phyloP scores from a whole-genome alignment of 2,797 vertebrate species.

The Intellagama lesueurii region DNA sequence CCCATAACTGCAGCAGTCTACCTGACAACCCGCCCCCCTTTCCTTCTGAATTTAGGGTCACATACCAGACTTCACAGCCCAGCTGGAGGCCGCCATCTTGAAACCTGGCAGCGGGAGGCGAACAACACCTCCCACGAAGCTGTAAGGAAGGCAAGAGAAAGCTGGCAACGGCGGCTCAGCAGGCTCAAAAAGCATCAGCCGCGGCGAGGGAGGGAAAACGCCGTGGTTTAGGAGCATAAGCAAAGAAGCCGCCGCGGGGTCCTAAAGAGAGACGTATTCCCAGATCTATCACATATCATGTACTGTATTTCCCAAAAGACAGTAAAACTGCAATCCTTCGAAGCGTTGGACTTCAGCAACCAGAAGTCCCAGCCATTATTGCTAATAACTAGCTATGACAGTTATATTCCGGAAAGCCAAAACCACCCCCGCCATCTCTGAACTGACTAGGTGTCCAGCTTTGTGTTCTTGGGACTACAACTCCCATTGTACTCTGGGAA shows the following conservation, averaged over 20 bases:
- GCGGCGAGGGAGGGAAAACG: background rate
- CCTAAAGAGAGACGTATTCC: background rate
- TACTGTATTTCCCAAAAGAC: too few species aligned
- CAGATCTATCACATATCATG: too few species aligned
- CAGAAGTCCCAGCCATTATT: too few species aligned
- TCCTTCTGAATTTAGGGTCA: background rate
- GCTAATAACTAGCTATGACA: too few species aligned
- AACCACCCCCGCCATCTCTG: too few species aligned
- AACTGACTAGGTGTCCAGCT: too few species aligned
- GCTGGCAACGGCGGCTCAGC: background rate
- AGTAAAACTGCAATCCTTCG: too few species aligned
- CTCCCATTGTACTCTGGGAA: too few species aligned
- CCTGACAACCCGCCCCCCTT: too few species aligned
- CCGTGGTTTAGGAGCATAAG: too few species aligned
- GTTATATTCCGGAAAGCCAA: too few species aligned
- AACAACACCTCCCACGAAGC: constrained; percentile 11
- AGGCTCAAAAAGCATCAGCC: background rate
- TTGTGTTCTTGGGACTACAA: too few species aligned
- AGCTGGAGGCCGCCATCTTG: constrained; percentile 80
- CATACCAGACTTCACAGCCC: constrained; percentile 82
- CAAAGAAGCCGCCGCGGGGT: background rate
- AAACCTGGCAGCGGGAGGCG: background rate
- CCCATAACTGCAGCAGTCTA: background rate
- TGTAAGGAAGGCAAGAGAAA: background rate
- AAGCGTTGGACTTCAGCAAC: background rate